Conservation (phyloP, 2,113 vertebrate genomes). For the Aptenodytes forsteri region DNA sequence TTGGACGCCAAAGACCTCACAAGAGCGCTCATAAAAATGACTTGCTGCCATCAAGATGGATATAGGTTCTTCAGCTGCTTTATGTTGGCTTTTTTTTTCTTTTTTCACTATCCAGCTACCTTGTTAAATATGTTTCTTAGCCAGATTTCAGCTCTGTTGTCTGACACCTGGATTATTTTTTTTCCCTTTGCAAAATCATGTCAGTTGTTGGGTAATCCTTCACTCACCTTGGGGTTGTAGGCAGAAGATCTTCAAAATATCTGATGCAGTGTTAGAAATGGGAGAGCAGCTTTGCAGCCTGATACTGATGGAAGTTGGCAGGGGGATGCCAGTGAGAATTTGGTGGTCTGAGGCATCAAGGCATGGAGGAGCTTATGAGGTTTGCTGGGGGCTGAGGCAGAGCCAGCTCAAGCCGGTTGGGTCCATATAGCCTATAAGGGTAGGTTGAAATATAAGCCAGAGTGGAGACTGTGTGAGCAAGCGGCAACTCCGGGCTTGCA, state of each 20-base stretch:
- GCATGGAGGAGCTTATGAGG: not conserved
- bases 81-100: not conserved
- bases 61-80: not conserved
- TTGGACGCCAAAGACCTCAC: not conserved
- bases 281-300: not conserved
- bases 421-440: not conserved
- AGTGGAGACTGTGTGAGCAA: not conserved
- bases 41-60: not conserved
- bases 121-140: not conserved
- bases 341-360: not conserved
- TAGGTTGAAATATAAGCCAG: not conserved
- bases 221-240: not conserved
- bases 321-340: not conserved
- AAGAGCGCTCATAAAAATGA: not conserved
- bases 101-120: not conserved
- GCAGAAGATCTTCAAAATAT: not conserved
- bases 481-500: accelerated
- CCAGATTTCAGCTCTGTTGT: not conserved
- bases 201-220: not conserved
- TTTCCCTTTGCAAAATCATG: not conserved
- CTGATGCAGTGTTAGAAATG: not conserved
- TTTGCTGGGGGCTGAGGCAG: not conserved
- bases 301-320: not conserved
- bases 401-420: accelerated
- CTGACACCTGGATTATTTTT: not conserved